Evolutionary conservation across 2,797 vertebrate species (phyloP), one percentile per base, ranked within the genome.

Genomic region (Pipistrellus nathusii): DNA sequence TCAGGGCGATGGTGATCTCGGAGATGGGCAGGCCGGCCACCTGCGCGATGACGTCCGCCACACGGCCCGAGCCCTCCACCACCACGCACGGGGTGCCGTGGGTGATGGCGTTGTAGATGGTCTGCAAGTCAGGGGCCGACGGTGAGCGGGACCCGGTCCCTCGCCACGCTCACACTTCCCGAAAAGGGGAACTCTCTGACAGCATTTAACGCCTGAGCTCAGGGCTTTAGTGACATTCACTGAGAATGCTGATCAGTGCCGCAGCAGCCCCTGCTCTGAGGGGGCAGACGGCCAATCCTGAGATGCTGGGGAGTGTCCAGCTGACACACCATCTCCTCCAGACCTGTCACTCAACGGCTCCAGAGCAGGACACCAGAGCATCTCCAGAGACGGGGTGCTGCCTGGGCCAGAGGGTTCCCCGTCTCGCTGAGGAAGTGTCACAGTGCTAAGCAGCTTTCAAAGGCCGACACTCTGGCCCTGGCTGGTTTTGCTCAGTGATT

Each of bases 41-140:
- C 32, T 99, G 98, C 0, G 99, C 99, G 0, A 99, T 99, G 96
- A 99, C 98, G 3, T 99, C 99, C 0, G 99, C 99, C 91, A 99
- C 98, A 0, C 99, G 99, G 3, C 99, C 99, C 0, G 99, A 99
- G 20, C 99, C 99, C 97, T 99, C 99, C 97, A 99, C 96, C 0
- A 99, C 96, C 93, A 99, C 99, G 27, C 99, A 99, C 0, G 99
- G 99, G 0, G 99, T 99, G 77, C 98, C 98, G 0, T 99, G 99
- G 88, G 98, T 97, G 98, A 99, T 99, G 93, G 99, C 98, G 0
- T 98, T 99, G 97, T 99, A 99, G 97, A 99, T 99, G 59, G 99
- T 99, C 99, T 99, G 96, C 46, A 71, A 57, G 30, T 14, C 13
- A n/a, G 27, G 71, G 23, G 12, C 7, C 6, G 1, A 0, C 18